Base-by-base conservation (phyloP, 2,113 vertebrate genomes). In the Nestor notabilis region DNA sequence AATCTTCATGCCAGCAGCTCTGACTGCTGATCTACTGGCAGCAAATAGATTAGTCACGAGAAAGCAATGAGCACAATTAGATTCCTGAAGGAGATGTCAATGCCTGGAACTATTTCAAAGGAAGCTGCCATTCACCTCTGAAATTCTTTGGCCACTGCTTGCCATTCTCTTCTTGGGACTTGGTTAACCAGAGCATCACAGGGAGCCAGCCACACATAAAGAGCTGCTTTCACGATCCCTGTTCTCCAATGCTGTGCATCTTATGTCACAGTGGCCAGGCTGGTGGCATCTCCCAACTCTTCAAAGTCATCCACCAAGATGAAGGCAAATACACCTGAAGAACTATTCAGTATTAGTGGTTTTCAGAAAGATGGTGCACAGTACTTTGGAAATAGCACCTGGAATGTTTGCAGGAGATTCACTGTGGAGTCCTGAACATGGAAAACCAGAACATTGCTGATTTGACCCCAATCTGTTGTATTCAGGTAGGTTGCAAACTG, bases 1-100 rank as follows among this genome's bases (percentile, higher is more conserved):
- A 60, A 86, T 95, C 87, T 86, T 94, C 18, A 18, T 43, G 52
- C 79, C 60, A 83, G 79, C 44, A 84, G 58, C 61, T 88, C 71
- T 2, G 11, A 17, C 63, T 37, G 8, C 63, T 72, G 52, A 77
- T 80, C 83, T 86, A 25, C 47, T 60, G 39, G 76, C 33, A 72
- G 79, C 39, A 76, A 88, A 64, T 33, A 72, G 28, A 33, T 82
- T 14, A 65, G 60, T 88, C 79, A 58, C 65, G 63, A 37, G 35
- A 69, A 87, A 83, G 58, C 58, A 69, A 53, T 44, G 35, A 43
- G 33, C 19, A 19, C 43, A 55, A 29, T 50, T 46, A 68, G 21
- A 49, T 90, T 88, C 56, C 65, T 83, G 43, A 71, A 71, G 2
- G 28, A 74, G 65, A 44, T 29, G 46, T 75, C 55, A 68, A 1